Base-by-base conservation (phyloP, 2,113 vertebrate species). In the Muscicapa adusta region DNA sequence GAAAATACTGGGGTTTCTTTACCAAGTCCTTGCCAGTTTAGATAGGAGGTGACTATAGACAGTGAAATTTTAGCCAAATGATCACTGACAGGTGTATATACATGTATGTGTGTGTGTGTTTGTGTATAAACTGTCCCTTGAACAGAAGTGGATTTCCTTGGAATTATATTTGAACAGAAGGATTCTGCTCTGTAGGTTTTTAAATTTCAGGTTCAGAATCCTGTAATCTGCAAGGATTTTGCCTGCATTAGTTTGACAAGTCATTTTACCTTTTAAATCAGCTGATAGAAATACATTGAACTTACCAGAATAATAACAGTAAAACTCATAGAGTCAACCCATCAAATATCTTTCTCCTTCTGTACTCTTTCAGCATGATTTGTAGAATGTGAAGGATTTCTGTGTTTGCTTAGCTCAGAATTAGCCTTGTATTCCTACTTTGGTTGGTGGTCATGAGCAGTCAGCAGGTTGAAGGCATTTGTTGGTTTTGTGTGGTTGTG, bases 401-500 rank as follows among this genome's bases (percentile, higher is more conserved):
- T 85, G 20, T 73, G 42, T 95, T 91, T 96, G 74, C 80, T 88
- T 91, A 78, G 57, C 58, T 77, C 36, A 25, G 77, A 94, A 66
- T 92, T 94, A 66, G 60, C 48, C 24, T 61, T 42, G 18, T 67
- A 7, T 83, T 85, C 79, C 74, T 72, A 0, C 61, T 89, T 81
- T 36, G 51, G 40, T 36, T 76, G 62, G 60, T 50, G 24, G n/a
- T 75, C 71, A 34, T 66, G 84, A 94, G 68, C 50, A 74, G 54
- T 83, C 87, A 85, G 87, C 57, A 62, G 63, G 83, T 72, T 85
- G 40, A 73, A 43, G 23, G 28, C 62, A 42, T 23, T 24, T 65
- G 75, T 87, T 91, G 68, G 60, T 54, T 96, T 95, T 95, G 89
- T 94, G 93, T 68, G 60, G 45, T 51, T 84, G 83, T 66, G 48